Evolutionary conservation across 1,140 invertebrate genomes (phyloP).

Genomic region (Wiebesia pumilae): DNA sequence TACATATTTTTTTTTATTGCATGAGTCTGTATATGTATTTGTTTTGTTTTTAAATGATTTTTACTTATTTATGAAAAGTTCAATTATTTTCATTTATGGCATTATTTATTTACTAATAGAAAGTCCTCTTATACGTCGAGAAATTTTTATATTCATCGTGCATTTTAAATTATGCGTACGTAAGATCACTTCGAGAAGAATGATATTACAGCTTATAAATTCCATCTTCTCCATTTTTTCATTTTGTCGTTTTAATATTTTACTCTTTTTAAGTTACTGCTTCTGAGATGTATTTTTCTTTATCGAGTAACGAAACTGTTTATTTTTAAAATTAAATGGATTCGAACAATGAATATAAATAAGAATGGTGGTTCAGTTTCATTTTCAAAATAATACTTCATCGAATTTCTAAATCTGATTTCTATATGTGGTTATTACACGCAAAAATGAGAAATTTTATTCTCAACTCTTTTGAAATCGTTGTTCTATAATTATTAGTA

Average conservation of each 20-base stretch:
- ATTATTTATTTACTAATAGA: conserved; percentile 11
- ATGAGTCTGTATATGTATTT: conserved; percentile 10
- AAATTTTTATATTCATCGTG: conserved; percentile 27
- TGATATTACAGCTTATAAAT: conserved; percentile 5
- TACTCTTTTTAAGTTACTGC: no score
- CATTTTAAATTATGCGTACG: not conserved
- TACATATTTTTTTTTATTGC: not conserved
- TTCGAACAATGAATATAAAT: not conserved
- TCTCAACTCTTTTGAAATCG: no score
- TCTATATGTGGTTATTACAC: no score
- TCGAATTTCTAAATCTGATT: no score
- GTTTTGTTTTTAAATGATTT: not conserved
- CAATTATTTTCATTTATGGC: not conserved
- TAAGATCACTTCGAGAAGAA: not conserved
- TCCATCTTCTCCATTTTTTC: conserved; percentile 3
- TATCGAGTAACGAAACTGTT: not conserved
- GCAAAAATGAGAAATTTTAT: no score
- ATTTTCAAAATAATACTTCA: no score
- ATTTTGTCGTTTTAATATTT: not conserved
- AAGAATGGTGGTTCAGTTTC: no score
- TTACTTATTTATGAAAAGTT: not conserved
- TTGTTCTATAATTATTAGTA: no score
- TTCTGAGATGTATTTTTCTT: no score
- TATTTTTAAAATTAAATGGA: not conserved
- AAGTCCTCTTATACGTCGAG: conserved; percentile 16